Evolutionary conservation across 2,797 vertebrate species (phyloP), one percentile per base, ranked within the genome.

Genomic region (Peromyscus attwateri): DNA sequence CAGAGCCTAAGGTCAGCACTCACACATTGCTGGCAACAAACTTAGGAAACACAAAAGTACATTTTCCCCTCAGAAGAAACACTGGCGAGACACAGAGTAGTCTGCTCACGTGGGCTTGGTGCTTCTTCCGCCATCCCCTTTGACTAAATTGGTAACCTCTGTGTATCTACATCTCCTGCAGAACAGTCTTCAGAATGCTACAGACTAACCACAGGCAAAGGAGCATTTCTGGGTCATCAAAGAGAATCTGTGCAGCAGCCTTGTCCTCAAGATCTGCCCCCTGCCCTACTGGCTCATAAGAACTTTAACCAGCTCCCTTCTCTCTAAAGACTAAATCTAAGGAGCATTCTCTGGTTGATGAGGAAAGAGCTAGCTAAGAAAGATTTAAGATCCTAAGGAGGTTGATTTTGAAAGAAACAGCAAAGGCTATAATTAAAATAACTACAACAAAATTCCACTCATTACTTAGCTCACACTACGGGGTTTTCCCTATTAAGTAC

Each of bases 171-270:
- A 43, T 82, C 27, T 93, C 55, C 85, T 88, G 75, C 34, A 91
- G 82, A 85, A 90, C 10, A n/a, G 16, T 87, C 77, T 62, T 90
- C 62, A 84, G n/a, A 94, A 91, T 89, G 70, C 37, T 96, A 66
- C 13, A 79, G 73, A n/a, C 37, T 79, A 92, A 92, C 40, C 27
- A n/a, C 40, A 73, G 83, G 62, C 83, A 79, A 93, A 96, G 85
- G 90, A 85, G 64, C 77, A 96, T 92, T 95, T 96, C 94, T 90
- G 29, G 76, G 83, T 83, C 87, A 92, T 90, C 92, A 64, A 96
- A 87, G 62, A 76, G 95, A 96, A 68, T 34, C 66, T 93, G 60
- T 57, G 76, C 66, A 88, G n/a, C 57, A 89, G n/a, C 70, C 76
- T 76, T 43, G 70, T 49, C 27, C 27, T 6, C 25, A n/a, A 25